phyloP scores from a whole-genome alignment of 1,140 invertebrate genomes.

The Spodoptera litura region DNA sequence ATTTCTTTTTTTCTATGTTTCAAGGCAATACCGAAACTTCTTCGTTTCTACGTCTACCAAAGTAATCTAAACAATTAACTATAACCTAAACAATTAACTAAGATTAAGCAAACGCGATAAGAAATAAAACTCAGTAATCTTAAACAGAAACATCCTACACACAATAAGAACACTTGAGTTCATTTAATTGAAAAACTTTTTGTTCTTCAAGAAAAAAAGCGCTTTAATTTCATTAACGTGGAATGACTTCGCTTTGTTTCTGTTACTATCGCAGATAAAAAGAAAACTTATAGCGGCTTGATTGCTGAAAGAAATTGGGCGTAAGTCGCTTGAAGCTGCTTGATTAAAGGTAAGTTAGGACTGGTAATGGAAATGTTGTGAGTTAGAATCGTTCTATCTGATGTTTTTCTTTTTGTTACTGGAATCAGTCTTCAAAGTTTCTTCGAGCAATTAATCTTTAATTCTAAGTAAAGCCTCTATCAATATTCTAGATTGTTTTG shows the following conservation, averaged over 20 bases:
- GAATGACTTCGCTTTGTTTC: conserved; percentile 53
- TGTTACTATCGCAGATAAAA: conserved; percentile 46
- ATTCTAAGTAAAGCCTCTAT: too few species aligned
- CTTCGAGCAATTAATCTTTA: too few species aligned
- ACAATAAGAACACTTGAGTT: conserved; percentile 51
- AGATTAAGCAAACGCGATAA: conserved; percentile 13
- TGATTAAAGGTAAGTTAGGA: neutral
- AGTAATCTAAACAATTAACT: conserved; percentile 1
- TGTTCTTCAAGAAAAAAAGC: conserved; percentile 53
- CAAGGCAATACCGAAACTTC: too few species aligned
- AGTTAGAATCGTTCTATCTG: neutral
- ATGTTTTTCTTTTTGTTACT: too few species aligned
- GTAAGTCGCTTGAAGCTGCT: conserved; percentile 9
- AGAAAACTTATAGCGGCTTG: conserved; percentile 39
- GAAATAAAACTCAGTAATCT: conserved; percentile 21
- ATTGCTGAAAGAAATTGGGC: conserved; percentile 23
- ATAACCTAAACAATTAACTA: neutral
- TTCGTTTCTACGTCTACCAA: neutral
- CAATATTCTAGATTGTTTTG: too few species aligned
- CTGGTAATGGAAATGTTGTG: neutral
- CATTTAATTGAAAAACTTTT: conserved; percentile 70
- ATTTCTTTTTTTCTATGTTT: too few species aligned
- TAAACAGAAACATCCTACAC: conserved; percentile 33
- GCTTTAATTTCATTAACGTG: conserved; percentile 65
- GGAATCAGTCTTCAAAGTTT: too few species aligned